phyloP scores from a whole-genome alignment of 2,113 vertebrate genomes.

The Eolophus roseicapilla region DNA sequence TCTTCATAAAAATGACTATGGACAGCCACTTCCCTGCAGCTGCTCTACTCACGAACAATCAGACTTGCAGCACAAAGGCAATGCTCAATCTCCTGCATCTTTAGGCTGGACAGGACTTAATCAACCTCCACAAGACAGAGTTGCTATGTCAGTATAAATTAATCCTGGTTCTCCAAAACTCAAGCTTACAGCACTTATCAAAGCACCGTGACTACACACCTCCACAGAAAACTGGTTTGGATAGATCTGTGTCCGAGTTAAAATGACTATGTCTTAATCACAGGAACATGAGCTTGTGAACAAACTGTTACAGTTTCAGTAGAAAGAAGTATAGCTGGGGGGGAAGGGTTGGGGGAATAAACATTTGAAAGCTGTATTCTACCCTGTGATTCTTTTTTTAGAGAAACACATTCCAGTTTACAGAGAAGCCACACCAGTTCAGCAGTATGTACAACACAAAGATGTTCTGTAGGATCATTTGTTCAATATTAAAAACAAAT shows the following conservation, averaged over 20 bases:
- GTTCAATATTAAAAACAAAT: not conserved
- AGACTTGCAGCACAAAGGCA: not conserved
- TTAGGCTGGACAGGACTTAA: not conserved
- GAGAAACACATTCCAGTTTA: not conserved
- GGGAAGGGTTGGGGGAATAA: not conserved
- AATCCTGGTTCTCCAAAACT: not conserved
- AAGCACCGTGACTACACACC: rapidly evolving
- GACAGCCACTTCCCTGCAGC: not conserved
- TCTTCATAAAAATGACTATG: not conserved
- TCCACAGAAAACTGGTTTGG: not conserved
- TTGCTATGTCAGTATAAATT: not conserved
- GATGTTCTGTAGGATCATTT: not conserved
- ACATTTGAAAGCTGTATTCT: not conserved
- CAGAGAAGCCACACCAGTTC: not conserved
- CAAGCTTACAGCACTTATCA: not conserved
- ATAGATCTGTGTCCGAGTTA: not conserved
- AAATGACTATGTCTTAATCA: not conserved
- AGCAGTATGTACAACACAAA: not conserved
- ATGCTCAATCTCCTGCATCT: not conserved
- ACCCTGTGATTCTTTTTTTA: not conserved
- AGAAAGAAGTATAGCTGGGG: not conserved
- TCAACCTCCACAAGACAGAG: not conserved
- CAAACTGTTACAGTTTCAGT: not conserved
- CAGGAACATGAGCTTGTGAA: not conserved
- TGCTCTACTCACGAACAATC: not conserved